Evolutionary conservation across 2,113 vertebrate species (phyloP).

Genomic region (Odontophorus gujanensis): DNA sequence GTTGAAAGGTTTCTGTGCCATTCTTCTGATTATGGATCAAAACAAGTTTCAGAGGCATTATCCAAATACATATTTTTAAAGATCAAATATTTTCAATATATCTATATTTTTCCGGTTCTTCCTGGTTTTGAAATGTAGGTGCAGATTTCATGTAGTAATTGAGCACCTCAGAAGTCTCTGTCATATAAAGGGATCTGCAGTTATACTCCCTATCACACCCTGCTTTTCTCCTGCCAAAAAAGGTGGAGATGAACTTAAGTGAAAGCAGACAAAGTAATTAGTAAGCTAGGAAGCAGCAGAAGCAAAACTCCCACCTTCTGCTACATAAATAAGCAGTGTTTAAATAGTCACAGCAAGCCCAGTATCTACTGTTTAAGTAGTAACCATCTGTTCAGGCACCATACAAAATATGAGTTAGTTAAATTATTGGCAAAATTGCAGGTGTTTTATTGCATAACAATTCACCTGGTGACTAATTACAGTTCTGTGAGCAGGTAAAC

Average conservation of each 20-base stretch:
- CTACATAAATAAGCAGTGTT: not conserved
- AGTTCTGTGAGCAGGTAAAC: not conserved
- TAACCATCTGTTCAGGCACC: not conserved
- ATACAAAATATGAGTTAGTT: not conserved
- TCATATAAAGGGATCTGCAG: not conserved
- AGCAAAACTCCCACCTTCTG: not conserved
- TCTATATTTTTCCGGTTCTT: not conserved
- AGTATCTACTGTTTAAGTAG: not conserved
- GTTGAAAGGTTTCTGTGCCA: not conserved
- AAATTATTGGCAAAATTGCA: not conserved
- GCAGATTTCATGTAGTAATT: not conserved
- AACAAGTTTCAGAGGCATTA: not conserved
- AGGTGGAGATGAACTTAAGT: not conserved
- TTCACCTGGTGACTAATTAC: not conserved
- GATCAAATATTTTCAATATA: not conserved
- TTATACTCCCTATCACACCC: not conserved
- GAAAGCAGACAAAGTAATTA: not conserved
- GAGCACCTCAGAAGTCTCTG: not conserved
- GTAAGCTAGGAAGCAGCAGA: not conserved
- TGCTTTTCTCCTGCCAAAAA: not conserved
- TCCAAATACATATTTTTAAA: not conserved
- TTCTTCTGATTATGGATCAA: not conserved
- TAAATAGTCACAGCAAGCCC: not conserved
- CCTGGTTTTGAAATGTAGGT: not conserved
- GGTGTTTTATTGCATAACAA: not conserved